Evolutionary conservation across 2,888 invertebrate genomes (phyloP).

Genomic region (Pyrocoelia pectoralis): DNA sequence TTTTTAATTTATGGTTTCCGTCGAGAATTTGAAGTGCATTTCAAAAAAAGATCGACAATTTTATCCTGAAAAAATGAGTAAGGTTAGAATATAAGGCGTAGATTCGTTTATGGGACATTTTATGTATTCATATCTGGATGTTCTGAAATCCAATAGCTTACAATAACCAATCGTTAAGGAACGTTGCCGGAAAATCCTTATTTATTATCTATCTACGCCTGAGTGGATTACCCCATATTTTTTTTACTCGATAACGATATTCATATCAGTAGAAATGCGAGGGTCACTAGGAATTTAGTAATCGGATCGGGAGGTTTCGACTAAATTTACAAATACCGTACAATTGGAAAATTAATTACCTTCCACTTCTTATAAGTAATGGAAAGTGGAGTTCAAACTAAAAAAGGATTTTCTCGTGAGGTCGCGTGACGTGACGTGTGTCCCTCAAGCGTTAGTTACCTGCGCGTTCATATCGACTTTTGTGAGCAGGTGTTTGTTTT

Average conservation of each 20-base stretch:
- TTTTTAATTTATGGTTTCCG: too few relatives aligned
- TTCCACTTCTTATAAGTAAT: too few relatives aligned
- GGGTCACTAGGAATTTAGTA: constrained; percentile 19
- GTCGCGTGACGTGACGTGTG: constrained; percentile 40
- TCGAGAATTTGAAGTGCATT: too few relatives aligned
- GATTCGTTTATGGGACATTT: neutral
- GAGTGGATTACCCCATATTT: constrained; percentile 32
- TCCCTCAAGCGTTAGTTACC: constrained; percentile 37
- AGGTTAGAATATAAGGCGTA: neutral
- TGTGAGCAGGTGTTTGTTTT: too few relatives aligned
- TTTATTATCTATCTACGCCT: constrained; percentile 37
- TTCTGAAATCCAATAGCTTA: constrained; percentile 4
- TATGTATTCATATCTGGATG: neutral
- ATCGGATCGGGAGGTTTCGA: neutral
- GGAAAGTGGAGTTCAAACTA: constrained; percentile 18
- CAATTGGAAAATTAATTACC: too few relatives aligned
- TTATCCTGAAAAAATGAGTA: too few relatives aligned
- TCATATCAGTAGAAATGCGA: constrained; percentile 27
- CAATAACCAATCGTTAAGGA: neutral
- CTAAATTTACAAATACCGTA: too few relatives aligned
- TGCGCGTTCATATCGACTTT: constrained; percentile 44
- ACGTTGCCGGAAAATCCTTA: constrained; percentile 27
- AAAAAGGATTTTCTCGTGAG: constrained; percentile 31
- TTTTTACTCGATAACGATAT: constrained; percentile 33
- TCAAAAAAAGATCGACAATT: too few relatives aligned